A percentile compares a stretch with the other conserved stretches of the same genome.
Conservation (phyloP, 2,888 invertebrate species). For the Phalera bucephala region DNA sequence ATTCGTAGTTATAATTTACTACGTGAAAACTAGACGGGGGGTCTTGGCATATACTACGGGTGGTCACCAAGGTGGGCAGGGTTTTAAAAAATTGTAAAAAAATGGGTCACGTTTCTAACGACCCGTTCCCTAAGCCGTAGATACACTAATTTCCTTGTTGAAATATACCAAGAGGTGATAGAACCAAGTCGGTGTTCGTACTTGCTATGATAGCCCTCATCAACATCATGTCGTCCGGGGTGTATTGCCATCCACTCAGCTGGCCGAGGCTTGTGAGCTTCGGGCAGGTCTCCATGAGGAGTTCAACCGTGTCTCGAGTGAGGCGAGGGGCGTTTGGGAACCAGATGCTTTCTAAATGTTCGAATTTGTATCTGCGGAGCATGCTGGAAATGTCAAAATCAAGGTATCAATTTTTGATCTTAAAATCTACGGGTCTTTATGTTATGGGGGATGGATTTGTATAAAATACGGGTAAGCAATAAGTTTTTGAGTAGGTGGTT, state of each 20-base stretch:
- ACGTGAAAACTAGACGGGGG: too few relatives aligned
- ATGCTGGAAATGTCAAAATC: slow-evolving; percentile 70
- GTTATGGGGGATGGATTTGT: too few relatives aligned
- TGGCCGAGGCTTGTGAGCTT: slow-evolving; percentile 86
- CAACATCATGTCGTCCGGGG: slow-evolving; percentile 86
- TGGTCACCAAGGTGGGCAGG: too few relatives aligned
- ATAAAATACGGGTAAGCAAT: too few relatives aligned
- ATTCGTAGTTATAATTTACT: too few relatives aligned
- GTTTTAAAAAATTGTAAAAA: too few relatives aligned
- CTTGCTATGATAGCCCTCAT: slow-evolving; percentile 85
- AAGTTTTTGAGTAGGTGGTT: too few relatives aligned
- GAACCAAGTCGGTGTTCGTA: slow-evolving; percentile 85
- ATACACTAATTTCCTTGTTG: slow-evolving; percentile 59
- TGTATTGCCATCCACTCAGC: slow-evolving; percentile 86
- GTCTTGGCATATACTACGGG: too few relatives aligned
- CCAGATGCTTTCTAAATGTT: slow-evolving; percentile 86
- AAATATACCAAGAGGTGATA: slow-evolving; percentile 84
- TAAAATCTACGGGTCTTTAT: too few relatives aligned
- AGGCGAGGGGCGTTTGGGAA: slow-evolving; percentile 86
- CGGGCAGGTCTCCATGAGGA: slow-evolving; percentile 86
- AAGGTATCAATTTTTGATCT: neutral
- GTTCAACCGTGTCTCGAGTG: slow-evolving; percentile 84
- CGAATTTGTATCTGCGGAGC: slow-evolving; percentile 85
- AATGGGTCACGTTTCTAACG: too few relatives aligned
- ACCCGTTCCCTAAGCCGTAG: too few relatives aligned